These are phyloP conservation scores for Shargacucullia verbasci DNA, from an alignment of 2,888 invertebrate species.

Conservation along the genomic window DNA sequence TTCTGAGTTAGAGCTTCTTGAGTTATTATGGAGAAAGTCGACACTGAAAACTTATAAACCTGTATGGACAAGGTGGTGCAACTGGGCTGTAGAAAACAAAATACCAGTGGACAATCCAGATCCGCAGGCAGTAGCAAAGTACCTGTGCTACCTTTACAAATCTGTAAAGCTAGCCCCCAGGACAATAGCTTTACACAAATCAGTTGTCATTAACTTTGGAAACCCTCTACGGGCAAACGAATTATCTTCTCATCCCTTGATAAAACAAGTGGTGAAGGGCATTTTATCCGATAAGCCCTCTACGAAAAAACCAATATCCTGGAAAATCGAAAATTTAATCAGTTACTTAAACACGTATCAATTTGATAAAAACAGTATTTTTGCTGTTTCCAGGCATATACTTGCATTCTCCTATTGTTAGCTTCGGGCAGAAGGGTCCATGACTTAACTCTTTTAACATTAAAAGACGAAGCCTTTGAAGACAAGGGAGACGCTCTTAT, in stretches of 20 bases:
- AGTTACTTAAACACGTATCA: constrained; percentile 3
- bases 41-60: constrained; percentile 17
- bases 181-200: constrained; percentile 43
- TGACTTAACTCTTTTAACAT: constrained; percentile 46
- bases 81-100: constrained; percentile 17
- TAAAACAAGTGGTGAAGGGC: constrained; percentile 17
- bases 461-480: neutral
- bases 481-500: neutral
- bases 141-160: constrained; percentile 22
- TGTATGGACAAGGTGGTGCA: constrained; percentile 29
- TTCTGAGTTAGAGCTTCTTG: constrained; percentile 4
- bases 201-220: constrained; percentile 28
- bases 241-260: constrained; percentile 17
- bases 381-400: constrained; percentile 33
- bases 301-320: constrained; percentile 4
- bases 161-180: constrained; percentile 20
- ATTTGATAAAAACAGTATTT: constrained; percentile 24
- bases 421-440: constrained; percentile 49
- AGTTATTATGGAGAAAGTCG: constrained; percentile 36
- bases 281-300: constrained; percentile 11
- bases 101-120: constrained; percentile 5
- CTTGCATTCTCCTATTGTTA: constrained; percentile 34
- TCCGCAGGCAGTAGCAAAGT: constrained; percentile 14
- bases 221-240: constrained; percentile 11
- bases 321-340: constrained; percentile 20